Evolutionary conservation across 2,797 vertebrate genomes (phyloP), one percentile per base, ranked within the genome.

Genomic region (Karalla daura): DNA sequence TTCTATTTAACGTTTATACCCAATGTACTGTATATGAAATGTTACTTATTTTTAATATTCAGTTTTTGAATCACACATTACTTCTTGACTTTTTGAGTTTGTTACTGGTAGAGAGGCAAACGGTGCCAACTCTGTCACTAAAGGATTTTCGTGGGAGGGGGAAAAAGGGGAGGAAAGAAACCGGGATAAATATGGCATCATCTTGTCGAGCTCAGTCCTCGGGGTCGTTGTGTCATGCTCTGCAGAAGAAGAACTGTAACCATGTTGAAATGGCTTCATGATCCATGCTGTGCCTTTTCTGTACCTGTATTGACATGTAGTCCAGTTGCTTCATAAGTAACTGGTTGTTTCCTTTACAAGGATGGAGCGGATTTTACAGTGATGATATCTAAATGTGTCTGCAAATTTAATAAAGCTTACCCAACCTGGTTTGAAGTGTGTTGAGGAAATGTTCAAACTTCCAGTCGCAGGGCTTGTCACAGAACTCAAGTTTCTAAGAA

Each of bases 251-350:
- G 21, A 44, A 45, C 28, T 24, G 33, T 55, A 46, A 21, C 69
- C 14, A 62, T 68, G 69, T n/a, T 80, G 40, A 70, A 51, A 58
- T 32, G 56, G 60, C 60, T 84, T 85, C 10, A 25, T 81, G 67
- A 24, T 78, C 61, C 23, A 44, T 78, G 74, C 60, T 77, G 75
- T 79, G 61, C 80, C 78, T 74, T 75, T 76, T 36, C 11, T 74
- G 33, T 79, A 56, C 65, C 37, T 70, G 32, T 74, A 18, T 30
- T 51, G 27, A 83, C 52, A 27, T 40, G 45, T 60, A 18, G 70
- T 79, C 47, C 68, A 80, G 78, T 80, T 89, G 74, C 86, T 88
- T 86, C 73, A 76, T 74, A 72, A 80, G 69, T 70, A 76, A 78
- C 75, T 74, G 73, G 43, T 61, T 63, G 47, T 74, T 75, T 79